Conservation (phyloP, 2,888 invertebrate species). For the Creontiades dilutus region DNA sequence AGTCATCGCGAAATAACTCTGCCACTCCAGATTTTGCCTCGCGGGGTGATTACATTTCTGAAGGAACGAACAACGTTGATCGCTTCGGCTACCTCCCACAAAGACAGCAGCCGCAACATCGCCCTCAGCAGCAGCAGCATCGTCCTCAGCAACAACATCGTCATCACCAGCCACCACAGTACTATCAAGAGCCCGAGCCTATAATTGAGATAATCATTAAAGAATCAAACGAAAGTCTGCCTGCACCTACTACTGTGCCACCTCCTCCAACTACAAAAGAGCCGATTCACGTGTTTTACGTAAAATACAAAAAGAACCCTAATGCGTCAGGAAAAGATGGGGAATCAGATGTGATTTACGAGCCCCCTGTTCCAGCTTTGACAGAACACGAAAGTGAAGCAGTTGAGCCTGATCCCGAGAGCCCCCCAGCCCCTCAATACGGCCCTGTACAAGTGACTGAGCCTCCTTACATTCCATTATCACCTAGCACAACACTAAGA, state of each 20-base stretch:
- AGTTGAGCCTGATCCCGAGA: constrained; percentile 77
- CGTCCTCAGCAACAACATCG: not conserved
- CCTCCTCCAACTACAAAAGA: constrained; percentile 85
- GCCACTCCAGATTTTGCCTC: constrained; percentile 58
- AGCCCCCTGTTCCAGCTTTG: constrained; percentile 88
- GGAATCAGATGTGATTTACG: constrained; percentile 87
- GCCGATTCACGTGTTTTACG: constrained; percentile 93
- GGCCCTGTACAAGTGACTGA: constrained; percentile 70
- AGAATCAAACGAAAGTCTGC: constrained; percentile 90
- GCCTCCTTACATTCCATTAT: constrained; percentile 79
- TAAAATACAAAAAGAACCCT: constrained; percentile 92
- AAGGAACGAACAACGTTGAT: constrained; percentile 72
- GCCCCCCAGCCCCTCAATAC: constrained; percentile 53
- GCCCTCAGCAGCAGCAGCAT: not conserved
- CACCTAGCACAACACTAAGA: constrained; percentile 88
- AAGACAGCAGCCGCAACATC: not conserved
- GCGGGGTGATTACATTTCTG: constrained; percentile 74
- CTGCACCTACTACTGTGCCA: constrained; percentile 82
- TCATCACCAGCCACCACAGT: constrained; percentile 76
- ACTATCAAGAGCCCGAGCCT: constrained; percentile 90
- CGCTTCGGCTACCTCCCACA: constrained; percentile 78
- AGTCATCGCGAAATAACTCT: constrained; percentile 75
- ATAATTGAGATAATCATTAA: constrained; percentile 95
- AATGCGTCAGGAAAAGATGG: constrained; percentile 81
- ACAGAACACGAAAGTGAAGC: constrained; percentile 85